These are phyloP conservation scores for Ceramica pisi DNA, from an alignment of 2,888 invertebrate genomes.

Conservation along the genomic window DNA sequence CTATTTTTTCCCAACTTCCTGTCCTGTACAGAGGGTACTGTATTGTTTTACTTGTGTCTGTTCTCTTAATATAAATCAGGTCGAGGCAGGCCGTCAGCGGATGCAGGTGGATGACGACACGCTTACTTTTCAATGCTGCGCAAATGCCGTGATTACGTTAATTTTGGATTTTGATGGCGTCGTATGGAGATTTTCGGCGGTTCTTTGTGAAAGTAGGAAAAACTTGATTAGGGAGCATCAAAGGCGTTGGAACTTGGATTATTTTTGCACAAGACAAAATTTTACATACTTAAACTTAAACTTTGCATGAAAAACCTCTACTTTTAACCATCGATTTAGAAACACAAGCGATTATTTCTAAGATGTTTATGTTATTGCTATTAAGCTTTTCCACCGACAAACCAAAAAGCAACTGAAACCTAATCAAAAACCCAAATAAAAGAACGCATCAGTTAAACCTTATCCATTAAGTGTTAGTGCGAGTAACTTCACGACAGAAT, in stretches of 20 bases:
- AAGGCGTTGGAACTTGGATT: not conserved
- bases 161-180: constrained; percentile 48
- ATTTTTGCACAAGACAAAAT: not conserved
- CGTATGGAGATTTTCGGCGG: not conserved
- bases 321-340: too few relatives aligned
- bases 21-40: constrained; percentile 70
- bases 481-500: not conserved
- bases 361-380: too few relatives aligned
- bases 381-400: not conserved
- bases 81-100: constrained; percentile 80
- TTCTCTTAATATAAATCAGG: constrained; percentile 84
- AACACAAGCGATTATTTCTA: not conserved
- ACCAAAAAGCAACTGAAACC: not conserved
- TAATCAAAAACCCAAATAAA: not conserved
- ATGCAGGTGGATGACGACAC: constrained; percentile 80
- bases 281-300: not conserved
- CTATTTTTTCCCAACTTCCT: constrained; percentile 77
- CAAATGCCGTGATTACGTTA: constrained; percentile 63
- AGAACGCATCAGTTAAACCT: not conserved
- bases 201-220: constrained; percentile 7
- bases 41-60: constrained; percentile 80
- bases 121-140: constrained; percentile 65
- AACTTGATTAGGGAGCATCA: constrained; percentile 15
- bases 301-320: not conserved
- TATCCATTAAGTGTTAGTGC: not conserved